These are phyloP conservation scores for Capreolus pygargus DNA, from an alignment of 2,113 vertebrate genomes.

Conservation along the genomic window DNA sequence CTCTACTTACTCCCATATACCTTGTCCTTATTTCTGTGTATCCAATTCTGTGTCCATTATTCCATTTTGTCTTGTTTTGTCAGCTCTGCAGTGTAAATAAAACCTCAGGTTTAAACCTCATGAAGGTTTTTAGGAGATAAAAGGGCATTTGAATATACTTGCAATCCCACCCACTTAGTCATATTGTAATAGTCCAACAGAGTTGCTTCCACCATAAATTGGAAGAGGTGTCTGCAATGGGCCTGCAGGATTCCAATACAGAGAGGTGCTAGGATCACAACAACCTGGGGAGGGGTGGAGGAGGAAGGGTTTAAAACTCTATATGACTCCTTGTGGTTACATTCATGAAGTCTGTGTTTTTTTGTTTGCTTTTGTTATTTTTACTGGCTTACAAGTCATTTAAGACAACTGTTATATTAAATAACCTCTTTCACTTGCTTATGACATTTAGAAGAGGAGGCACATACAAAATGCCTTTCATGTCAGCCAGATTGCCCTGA, in stretches of 20 bases:
- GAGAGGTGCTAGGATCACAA: background rate
- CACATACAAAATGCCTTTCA: background rate
- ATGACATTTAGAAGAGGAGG: background rate
- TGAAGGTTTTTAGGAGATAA: background rate
- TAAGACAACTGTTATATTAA: background rate
- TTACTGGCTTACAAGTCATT: background rate
- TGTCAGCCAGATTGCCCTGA: background rate
- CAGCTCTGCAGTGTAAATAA: background rate
- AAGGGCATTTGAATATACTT: background rate
- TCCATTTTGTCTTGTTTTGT: background rate
- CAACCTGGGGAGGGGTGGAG: accelerated
- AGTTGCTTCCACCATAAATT: background rate
- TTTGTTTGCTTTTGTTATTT: background rate
- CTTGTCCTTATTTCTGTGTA: background rate
- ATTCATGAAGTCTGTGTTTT: background rate
- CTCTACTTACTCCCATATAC: background rate
- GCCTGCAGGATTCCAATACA: background rate
- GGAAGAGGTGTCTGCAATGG: background rate
- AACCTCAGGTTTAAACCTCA: background rate
- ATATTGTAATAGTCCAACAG: background rate
- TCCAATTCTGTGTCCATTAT: background rate
- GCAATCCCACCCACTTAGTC: background rate
- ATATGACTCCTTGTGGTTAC: background rate
- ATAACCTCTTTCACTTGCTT: background rate
- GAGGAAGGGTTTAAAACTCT: background rate